These are phyloP conservation scores for Thecocarcelia acutangulata DNA, from an alignment of 2,888 invertebrate species.

Conservation along the genomic window DNA sequence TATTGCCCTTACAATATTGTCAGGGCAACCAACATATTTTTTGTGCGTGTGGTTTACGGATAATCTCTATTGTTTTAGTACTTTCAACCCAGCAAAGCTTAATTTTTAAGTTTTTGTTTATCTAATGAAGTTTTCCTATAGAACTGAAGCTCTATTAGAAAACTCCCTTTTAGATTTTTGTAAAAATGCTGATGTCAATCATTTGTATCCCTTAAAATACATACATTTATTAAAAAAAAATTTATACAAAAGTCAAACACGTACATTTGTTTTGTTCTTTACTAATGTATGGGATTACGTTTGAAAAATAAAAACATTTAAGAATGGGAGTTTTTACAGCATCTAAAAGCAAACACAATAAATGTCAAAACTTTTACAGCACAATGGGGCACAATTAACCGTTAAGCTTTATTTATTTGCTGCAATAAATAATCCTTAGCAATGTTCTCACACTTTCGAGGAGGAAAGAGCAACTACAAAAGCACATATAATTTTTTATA, in stretches of 20 bases:
- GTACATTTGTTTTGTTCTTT: constrained; percentile 22
- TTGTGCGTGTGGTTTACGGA: too few species aligned
- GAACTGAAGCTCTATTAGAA: too few species aligned
- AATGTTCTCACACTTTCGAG: constrained; percentile 40
- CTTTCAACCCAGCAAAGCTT: too few species aligned
- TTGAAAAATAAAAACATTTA: not conserved
- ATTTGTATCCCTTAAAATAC: not conserved
- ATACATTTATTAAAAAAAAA: too few species aligned
- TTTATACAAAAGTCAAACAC: too few species aligned
- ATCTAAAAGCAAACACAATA: constrained; percentile 63
- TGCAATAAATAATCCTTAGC: constrained; percentile 75
- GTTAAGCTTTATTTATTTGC: constrained; percentile 75
- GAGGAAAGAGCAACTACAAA: not conserved
- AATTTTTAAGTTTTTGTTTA: too few species aligned
- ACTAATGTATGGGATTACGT: not conserved
- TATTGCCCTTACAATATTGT: too few species aligned
- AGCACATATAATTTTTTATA: not conserved
- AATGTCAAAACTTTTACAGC: constrained; percentile 70
- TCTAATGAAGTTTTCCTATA: too few species aligned
- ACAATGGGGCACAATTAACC: constrained; percentile 72
- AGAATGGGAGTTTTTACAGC: constrained; percentile 18
- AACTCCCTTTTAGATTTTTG: too few species aligned
- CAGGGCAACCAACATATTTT: too few species aligned
- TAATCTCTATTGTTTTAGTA: too few species aligned
- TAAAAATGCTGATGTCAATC: not conserved